Evolutionary conservation across 2,888 invertebrate genomes (phyloP).

Genomic region (Leucophora obtusa): DNA sequence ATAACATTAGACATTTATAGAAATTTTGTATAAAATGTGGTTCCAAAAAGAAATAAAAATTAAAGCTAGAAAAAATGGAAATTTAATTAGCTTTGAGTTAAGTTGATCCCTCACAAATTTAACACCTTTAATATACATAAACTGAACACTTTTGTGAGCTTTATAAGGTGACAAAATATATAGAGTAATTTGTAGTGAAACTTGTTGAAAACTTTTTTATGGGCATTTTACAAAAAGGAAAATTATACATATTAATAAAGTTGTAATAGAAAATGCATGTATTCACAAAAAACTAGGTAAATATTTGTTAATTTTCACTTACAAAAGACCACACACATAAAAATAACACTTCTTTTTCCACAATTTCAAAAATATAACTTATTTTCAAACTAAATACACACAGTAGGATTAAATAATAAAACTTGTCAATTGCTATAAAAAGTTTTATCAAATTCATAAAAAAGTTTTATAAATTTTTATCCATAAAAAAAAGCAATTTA

Average conservation of each 20-base stretch:
- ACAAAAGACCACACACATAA: neutral
- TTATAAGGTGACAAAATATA: constrained; percentile 24
- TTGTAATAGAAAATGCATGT: neutral
- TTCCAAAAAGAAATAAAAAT: neutral
- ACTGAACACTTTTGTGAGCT: neutral
- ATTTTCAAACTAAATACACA: neutral
- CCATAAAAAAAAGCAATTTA: no score
- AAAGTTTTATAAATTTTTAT: no score
- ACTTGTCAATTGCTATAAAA: no score
- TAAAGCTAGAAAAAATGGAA: neutral
- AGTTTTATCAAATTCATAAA: no score
- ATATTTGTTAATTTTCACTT: neutral
- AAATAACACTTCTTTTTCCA: neutral
- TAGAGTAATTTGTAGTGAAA: constrained; percentile 46
- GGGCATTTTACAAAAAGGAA: neutral
- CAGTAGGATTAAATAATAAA: neutral
- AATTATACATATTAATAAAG: neutral
- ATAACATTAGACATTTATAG: constrained; percentile 1
- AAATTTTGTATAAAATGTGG: neutral
- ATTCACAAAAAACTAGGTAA: neutral
- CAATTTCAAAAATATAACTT: neutral
- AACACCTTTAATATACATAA: neutral
- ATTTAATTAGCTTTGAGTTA: neutral
- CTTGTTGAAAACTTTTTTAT: constrained; percentile 49
- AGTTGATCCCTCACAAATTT: neutral